A percentile compares a stretch with the other conserved stretches of the same genome.
Evolutionary conservation across 2,797 vertebrate species (phyloP).

Genomic region (Anniella stebbinsi): DNA sequence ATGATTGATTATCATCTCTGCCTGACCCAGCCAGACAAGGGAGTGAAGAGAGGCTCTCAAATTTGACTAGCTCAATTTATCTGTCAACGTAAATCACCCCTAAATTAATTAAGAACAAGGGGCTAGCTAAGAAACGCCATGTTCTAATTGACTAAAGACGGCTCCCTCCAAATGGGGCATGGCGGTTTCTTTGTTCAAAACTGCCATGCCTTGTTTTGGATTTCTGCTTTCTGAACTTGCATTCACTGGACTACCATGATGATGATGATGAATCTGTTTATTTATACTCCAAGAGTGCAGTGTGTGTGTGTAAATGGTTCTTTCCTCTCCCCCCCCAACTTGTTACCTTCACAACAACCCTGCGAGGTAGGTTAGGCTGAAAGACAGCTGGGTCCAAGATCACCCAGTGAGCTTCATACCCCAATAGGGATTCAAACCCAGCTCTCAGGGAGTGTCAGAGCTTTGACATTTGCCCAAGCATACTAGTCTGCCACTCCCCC

Average conservation of each 20-base stretch:
- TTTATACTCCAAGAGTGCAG: too few species aligned
- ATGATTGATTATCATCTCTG: neutral
- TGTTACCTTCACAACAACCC: neutral
- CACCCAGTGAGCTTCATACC: neutral
- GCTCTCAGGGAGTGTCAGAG: neutral
- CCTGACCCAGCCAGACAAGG: neutral
- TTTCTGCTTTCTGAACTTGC: neutral
- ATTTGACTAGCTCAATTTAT: slow-evolving; percentile 1
- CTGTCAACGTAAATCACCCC: slow-evolving; percentile 19
- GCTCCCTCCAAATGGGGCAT: too few species aligned
- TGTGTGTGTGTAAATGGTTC: neutral
- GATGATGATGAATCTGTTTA: too few species aligned
- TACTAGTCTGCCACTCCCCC: too few species aligned
- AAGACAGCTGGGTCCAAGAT: neutral
- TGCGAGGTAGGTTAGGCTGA: neutral
- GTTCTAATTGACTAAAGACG: slow-evolving; percentile 16
- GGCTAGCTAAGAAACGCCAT: neutral
- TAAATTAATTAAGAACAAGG: slow-evolving; percentile 24
- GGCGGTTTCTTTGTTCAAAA: neutral
- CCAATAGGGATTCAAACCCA: neutral
- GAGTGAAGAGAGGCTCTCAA: neutral
- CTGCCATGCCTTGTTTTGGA: neutral
- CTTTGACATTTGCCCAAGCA: too few species aligned
- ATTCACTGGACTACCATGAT: neutral
- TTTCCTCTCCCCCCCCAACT: neutral